Conservation (phyloP, 2,113 vertebrate species). For the Rattus norvegicus region DNA sequence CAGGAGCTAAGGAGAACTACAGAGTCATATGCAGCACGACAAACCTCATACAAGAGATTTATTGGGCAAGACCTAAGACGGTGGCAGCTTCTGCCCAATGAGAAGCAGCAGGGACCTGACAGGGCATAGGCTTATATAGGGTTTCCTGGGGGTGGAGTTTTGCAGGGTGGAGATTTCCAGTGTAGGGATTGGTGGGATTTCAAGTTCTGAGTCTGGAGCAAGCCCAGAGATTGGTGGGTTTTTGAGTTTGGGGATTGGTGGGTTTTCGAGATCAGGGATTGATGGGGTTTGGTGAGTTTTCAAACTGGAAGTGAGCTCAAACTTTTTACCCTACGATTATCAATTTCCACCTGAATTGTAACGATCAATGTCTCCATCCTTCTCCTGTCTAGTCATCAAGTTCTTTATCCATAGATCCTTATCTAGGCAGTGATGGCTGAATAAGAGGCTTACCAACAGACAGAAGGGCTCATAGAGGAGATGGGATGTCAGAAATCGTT, state of each 20-base stretch:
- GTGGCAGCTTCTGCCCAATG: background rate
- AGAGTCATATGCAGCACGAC: background rate
- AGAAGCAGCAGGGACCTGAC: background rate
- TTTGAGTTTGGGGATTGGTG: too few species aligned
- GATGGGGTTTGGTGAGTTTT: background rate
- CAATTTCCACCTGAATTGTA: background rate
- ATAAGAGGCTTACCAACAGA: background rate
- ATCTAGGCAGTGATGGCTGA: background rate
- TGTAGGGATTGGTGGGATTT: background rate
- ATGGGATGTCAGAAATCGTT: constrained; percentile 12
- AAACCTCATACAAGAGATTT: background rate
- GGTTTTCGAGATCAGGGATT: too few species aligned
- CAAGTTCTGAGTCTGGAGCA: background rate
- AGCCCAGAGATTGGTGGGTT: background rate
- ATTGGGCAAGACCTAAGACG: background rate
- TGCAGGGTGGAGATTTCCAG: background rate
- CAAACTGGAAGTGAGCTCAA: background rate
- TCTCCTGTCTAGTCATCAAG: background rate
- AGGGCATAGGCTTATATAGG: background rate
- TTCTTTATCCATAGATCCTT: background rate
- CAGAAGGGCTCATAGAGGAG: constrained; percentile 16
- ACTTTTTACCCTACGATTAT: background rate
- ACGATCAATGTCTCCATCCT: background rate
- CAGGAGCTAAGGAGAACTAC: background rate
- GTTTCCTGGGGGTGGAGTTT: background rate